Evolutionary conservation across 1,140 invertebrate species (phyloP).

Genomic region (Papilio aristodemus): DNA sequence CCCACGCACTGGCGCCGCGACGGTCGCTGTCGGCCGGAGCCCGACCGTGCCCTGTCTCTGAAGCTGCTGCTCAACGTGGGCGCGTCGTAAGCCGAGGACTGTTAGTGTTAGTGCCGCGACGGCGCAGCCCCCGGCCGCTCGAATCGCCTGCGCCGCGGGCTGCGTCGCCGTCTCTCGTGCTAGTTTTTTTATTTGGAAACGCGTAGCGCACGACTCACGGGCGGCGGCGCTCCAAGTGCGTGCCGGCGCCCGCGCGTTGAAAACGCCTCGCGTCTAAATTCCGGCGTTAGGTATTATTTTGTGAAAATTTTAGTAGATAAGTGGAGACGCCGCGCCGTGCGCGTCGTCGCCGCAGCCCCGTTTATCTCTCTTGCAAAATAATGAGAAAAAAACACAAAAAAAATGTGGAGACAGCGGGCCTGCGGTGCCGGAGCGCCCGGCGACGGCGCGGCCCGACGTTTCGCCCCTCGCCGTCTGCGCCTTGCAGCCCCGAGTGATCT

Average conservation of each 20-base stretch:
- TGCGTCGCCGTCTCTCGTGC: slow-evolving; percentile 60
- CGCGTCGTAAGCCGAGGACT: slow-evolving; percentile 58
- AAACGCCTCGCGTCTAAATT: slow-evolving; percentile 66
- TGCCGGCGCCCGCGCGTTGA: slow-evolving; percentile 40
- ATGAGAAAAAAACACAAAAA: slow-evolving; percentile 61
- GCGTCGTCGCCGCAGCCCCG: slow-evolving; percentile 38
- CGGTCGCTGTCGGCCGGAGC: slow-evolving; percentile 65
- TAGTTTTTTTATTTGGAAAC: slow-evolving; percentile 73
- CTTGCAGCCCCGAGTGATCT: slow-evolving; percentile 44
- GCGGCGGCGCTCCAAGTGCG: slow-evolving; percentile 41
- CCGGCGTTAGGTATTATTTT: slow-evolving; percentile 79
- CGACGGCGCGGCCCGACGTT: slow-evolving; percentile 48
- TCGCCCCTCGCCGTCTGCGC: slow-evolving; percentile 47
- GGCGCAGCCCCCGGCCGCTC: slow-evolving; percentile 43
- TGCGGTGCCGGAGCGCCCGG: slow-evolving; percentile 38
- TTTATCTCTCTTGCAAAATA: slow-evolving; percentile 49
- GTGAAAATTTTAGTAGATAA: slow-evolving; percentile 78
- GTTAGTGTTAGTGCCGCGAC: slow-evolving; percentile 68
- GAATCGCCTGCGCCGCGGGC: slow-evolving; percentile 40
- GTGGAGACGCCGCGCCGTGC: slow-evolving; percentile 47
- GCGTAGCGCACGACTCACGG: slow-evolving; percentile 51
- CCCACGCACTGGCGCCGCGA: slow-evolving; percentile 75
- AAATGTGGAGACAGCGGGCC: slow-evolving; percentile 39
- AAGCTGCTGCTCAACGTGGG: slow-evolving; percentile 72
- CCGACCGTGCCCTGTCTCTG: slow-evolving; percentile 66